Base-by-base conservation (phyloP, 2,888 invertebrate species). In the Phortica magna region DNA sequence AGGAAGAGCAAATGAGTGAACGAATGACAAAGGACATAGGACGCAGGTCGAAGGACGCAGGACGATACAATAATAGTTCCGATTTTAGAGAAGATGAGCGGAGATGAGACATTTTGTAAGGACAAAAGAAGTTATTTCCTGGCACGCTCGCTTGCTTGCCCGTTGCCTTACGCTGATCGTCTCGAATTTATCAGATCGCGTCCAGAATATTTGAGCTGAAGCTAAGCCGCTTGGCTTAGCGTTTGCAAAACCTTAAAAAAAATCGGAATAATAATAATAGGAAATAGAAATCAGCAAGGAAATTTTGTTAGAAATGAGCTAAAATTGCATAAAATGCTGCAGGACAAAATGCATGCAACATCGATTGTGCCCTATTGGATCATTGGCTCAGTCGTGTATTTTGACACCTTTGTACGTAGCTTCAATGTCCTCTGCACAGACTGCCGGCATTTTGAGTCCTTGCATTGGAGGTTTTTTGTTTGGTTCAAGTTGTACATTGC, bases 371-470 rank as follows among this genome's bases (percentile, higher is more conserved):
- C 88, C 87, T 86, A 89, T 90, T 89, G 85, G 77, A 79, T 88
- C 91, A 90, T 89, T 90, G 90, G 90, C 90, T 90, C 88, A 90
- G 84, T 64, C 79, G 67, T 78, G 87, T 86, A 90, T 90, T 90
- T 90, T 90, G 91, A 90, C 90, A 90, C 90, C 90, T 90, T 48
- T 48, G 48, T 48, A 48, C 48, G 5, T 31, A 31, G 31, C 31
- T 4, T 31, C 3, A 31, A 31, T 31, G 31, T 48, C 48, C 14
- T 12, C 48, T 48, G 5, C 2, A 48, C 48, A 6, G 48, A 5
- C 14, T 12, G 48, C 31, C 31, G 48, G 9, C 3, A 9, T 48
- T 9, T 2, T 48, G 48, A 12, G 48, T 48, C 48, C 48, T 48
- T 48, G 9, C 48, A 3, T 48, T 9, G 48, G 48, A 1, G 48